Base-by-base conservation (phyloP, 2,797 vertebrate species). In the Adrianichthys oophorus region DNA sequence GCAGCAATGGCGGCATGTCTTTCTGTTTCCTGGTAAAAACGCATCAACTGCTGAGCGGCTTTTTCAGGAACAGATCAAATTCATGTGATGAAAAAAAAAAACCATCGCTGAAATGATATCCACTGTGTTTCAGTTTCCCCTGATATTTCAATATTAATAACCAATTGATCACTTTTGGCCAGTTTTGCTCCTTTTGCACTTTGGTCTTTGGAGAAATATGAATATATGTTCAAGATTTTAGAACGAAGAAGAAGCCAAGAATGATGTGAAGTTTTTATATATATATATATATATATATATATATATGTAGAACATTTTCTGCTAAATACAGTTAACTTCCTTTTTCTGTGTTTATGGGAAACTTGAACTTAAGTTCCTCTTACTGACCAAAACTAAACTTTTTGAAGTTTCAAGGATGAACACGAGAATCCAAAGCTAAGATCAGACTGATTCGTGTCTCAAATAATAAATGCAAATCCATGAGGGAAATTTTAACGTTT, bases 291-390 rank as follows among this genome's bases (percentile, higher is more conserved):
- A n/a, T n/a, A n/a, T n/a, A n/a, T n/a, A n/a, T n/a, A 48, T 12
- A 12, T 37, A 54, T 76, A 32, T 78, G 68, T 68, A 70, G 54
- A 73, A 72, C 65, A 56, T 77, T 82, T 84, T 85, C 77, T 78
- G 53, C 65, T 83, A 81, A 87, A 83, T 86, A 79, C 58, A 83
- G 79, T 73, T 41, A 77, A 89, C 89, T 92, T 92, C 90, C 90
- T 85, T 89, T 91, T 66, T 82, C 44, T 70, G 56, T 51, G 63
- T 82, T 90, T 92, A 86, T 90, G 86, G 89, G 89, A 92, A 92
- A 87, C 74, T 59, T 58, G 56, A 72, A 62, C 57, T 56, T 59
- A 82, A 59, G 87, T 92, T 92, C 89, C 83, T 48, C 86, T 83
- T 85, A 79, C 59, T 76, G 75, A 84, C 76, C 75, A 74, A 70